Base-by-base conservation (phyloP, 2,888 invertebrate species). In the Baronia brevicornis region DNA sequence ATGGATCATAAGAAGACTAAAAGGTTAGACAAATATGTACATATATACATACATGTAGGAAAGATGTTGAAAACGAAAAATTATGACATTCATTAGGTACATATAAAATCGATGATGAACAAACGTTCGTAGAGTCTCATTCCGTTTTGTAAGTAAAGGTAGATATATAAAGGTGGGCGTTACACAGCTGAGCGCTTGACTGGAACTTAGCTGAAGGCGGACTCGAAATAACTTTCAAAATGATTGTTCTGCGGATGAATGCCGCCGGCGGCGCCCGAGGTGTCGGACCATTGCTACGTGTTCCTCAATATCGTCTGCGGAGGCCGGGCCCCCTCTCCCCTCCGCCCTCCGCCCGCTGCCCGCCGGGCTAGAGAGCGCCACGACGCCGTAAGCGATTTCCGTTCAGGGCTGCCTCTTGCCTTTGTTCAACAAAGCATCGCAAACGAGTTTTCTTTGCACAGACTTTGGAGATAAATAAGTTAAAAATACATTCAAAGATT, bases 181-280 rank as follows among this genome's bases (percentile, higher is more conserved):
- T 20, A 26, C 33, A 21, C 29, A 43, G 33, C 24, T 21, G 28
- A 27, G 28, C 47, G 49, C 48, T 54, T 49, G 48, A 53, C 45
- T 43, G 47, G 36, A 39, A 46, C 46, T 38, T 36, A 36, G 62
- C 73, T 57, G 28, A 42, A 47, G 69, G 68, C 67, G 48, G 45
- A 66, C 65, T 69, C 68, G 59, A 66, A 73, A 75, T 77, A 68
- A 75, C 77, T 74, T 74, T 67, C 68, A 58, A 68, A 75, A 75
- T 72, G 65, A 74, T 74, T 75, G 75, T 75, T 73, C 73, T 68
- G 71, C 60, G 67, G 72, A 75, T 69, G 73, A 73, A 56, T 47
- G 65, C 73, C 65, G 48, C 50, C 46, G 50, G 73, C 46, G 20
- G 47, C 52, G 66, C 73, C 61, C 38, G 54, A 48, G 70, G 69